Evolutionary conservation across 2,113 vertebrate genomes (phyloP), one percentile per base, ranked within the genome.

Genomic region (Spilogale gracilis): DNA sequence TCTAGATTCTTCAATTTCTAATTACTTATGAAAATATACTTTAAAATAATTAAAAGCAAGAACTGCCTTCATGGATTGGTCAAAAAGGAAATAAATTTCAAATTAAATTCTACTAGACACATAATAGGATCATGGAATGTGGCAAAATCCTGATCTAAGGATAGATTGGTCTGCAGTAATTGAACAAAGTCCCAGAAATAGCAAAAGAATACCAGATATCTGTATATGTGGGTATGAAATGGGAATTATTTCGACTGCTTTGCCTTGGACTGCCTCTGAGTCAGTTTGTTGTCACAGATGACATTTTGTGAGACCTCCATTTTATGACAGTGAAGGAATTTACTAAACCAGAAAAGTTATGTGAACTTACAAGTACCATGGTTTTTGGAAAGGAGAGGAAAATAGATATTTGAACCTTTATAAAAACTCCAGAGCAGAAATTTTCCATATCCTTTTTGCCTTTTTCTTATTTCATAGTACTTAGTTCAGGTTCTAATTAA

Each of bases 1-100:
- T 90, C 13, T 61, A 69, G 27, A 23, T 12, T 60, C 38, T 20
- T 74, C 2, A 2, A 25, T 23, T 13, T 23, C 71, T 74, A 90
- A 85, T 71, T 94, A 60, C 50, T 76, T 81, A 58, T 8, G 9
- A 58, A 81, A 58, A 81, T 74, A 58, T 54, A 60, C 67, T 54
- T 94, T 48, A 32, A 83, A 83, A 69, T 21, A 60, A 76, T 38
- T 69, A 88, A 95, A 94, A 78, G 9, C 38, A 96, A 96, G 10
- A 61, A 60, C 2, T 78, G 3, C 74, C 16, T 73, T 3, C 12
- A n/a, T 76, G 10, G 13, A 25, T 60, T 82, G 27, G 18, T 79
- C 17, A 50, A 71, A 92, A 81, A n/a, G 25, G 16, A 89, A 69
- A 6, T 71, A 38, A 45, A 32, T 61, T 92, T 85, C 30, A 69